Evolutionary conservation across 2,888 invertebrate species (phyloP), one percentile per base, ranked within the genome.

Genomic region (Polyploca ridens): DNA sequence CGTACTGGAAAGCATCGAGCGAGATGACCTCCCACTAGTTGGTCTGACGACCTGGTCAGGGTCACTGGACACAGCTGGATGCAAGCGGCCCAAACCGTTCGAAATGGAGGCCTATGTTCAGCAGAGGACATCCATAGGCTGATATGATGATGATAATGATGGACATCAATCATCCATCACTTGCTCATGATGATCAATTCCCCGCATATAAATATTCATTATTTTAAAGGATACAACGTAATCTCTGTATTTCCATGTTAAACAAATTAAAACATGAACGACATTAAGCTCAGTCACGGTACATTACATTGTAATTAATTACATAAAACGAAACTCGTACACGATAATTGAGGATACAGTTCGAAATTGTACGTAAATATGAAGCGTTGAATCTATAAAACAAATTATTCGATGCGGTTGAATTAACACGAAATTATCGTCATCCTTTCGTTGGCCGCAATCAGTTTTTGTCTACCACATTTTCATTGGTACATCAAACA

Each of bases 401-500:
- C 10, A 54, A 54, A 54, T 54, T 19, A 54, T 19, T 54, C 54
- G 54, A 10, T 54, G 54, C 33, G 33, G 33, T 59, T 5, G 14
- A 14, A 35, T 33, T 54, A 54, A 54, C 10, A 8, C 16, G 16
- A 54, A 54, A 54, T 54, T 10, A 54, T 54, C 19, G 10, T 3
- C 19, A 46, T n/a, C n/a, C 46, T 46, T 14, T 46, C 2, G 10
- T 46, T n/a, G n/a, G 46, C 46, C n/a, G 6, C n/a, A n/a, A 46
- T 46, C 46, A 46, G 46, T n/a, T n/a, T 27, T 46, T n/a, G 46
- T n/a, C n/a, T n/a, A 33, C 54, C 33, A 54, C 46, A 54, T 19
- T 54, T 33, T 60, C 62, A 63, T 60, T 35, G 58, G 44, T 11
- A 19, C 59, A 35, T 57, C 62, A 63, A 61, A 60, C 64, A 63